Evolutionary conservation across 2,888 invertebrate species (phyloP), one percentile per base, ranked within the genome.

Genomic region (Lapara coniferarum): DNA sequence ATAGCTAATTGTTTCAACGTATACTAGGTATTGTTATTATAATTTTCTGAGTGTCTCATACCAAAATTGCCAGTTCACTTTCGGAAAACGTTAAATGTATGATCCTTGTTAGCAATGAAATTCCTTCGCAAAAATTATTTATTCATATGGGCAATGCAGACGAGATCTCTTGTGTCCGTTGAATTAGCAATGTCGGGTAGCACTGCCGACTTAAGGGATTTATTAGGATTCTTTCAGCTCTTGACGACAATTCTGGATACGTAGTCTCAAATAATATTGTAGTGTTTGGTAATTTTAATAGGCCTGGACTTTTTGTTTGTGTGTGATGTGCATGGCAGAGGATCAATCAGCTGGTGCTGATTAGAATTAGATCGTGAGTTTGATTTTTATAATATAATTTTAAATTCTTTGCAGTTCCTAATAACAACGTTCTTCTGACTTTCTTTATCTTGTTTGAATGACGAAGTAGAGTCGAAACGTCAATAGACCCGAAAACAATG

Each of bases 81-180:
- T 37, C 19, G 49, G 63, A 49, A 49, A 63, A 63, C 63, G 63
- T 49, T 63, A 63, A 63, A 63, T 49, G 46, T 10, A 63, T 46
- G 46, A 19, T 63, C 63, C 63, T 63, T 25, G 67, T 25, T n/a
- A 14, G 8, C 19, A 53, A 16, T 16, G 55, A 19, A 19, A 67
- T 44, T 46, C 67, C 67, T 56, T 56, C 46, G 58, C 71, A 73
- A 71, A 74, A 72, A 74, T 75, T 75, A 73, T 74, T 76, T 72
- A 77, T 75, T 76, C 75, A 75, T 76, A 71, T 74, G 66, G 37
- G 69, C 66, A 69, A 69, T 67, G 57, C 30, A 66, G 59, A 51
- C 30, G 49, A 55, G 56, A 51, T 69, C 69, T 66, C 66, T 56
- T 4, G 56, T 63, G 66, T 46, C 51, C 49, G 52, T 58, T 68